These are phyloP conservation scores for Phytoseiulus persimilis DNA, from an alignment of 2,888 invertebrate species.

Conservation along the genomic window DNA sequence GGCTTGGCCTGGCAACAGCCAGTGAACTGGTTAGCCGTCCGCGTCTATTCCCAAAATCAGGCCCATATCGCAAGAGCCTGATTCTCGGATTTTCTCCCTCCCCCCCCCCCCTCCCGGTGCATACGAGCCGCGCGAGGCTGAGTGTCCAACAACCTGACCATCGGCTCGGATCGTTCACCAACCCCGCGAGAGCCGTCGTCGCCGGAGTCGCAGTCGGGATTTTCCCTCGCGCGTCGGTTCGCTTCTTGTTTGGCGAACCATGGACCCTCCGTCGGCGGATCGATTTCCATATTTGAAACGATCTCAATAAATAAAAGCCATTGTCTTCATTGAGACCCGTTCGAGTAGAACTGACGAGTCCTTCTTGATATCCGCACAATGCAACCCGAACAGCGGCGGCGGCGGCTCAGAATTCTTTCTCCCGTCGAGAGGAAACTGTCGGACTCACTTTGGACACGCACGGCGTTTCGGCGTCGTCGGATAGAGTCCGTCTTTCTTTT, in stretches of 20 bases:
- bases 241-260: background rate
- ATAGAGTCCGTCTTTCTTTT: constrained; percentile 5
- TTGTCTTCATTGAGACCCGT: constrained; percentile 34
- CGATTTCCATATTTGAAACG: constrained; percentile 35
- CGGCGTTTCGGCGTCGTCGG: background rate
- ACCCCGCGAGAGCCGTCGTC: too few relatives aligned
- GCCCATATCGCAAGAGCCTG: background rate
- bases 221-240: too few relatives aligned
- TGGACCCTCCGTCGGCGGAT: background rate
- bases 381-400: background rate
- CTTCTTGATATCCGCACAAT: constrained; percentile 32
- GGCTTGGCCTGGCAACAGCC: background rate
- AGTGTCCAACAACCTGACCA: too few relatives aligned
- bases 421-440: background rate
- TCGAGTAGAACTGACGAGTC: constrained; percentile 10
- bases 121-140: too few relatives aligned
- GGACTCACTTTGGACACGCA: background rate
- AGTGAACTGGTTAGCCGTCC: background rate
- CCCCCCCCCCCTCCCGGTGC: too few relatives aligned
- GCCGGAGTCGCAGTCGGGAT: too few relatives aligned
- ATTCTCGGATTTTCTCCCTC: too few relatives aligned
- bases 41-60: background rate
- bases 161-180: too few relatives aligned
- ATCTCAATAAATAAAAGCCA: constrained; percentile 14
- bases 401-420: background rate